These are phyloP conservation scores for Tyrannus savana DNA, from an alignment of 2,113 vertebrate species.

Conservation along the genomic window DNA sequence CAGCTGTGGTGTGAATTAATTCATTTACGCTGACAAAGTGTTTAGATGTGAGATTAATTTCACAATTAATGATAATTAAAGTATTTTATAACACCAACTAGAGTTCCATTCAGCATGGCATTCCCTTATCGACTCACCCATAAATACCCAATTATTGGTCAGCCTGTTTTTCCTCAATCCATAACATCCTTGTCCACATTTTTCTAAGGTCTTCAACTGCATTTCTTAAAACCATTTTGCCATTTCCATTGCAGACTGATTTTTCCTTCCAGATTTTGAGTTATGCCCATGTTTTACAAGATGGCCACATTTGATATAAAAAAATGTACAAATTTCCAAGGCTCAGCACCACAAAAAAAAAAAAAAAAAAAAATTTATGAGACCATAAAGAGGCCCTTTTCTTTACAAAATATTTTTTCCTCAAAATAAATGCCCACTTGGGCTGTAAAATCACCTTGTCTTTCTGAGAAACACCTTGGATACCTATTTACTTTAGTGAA, in stretches of 20 bases:
- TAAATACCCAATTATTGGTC: background rate
- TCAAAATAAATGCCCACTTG: background rate
- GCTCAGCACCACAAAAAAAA: accelerated
- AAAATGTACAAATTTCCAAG: background rate
- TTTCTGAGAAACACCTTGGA: background rate
- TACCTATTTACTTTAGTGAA: background rate
- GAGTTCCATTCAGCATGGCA: background rate
- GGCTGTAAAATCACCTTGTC: background rate
- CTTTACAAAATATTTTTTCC: background rate
- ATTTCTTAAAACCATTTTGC: background rate
- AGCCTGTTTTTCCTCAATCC: background rate
- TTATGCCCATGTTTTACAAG: background rate
- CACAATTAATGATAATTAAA: background rate
- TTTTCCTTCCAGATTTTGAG: background rate
- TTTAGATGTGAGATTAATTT: background rate
- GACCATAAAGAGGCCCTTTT: background rate
- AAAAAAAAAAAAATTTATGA: background rate
- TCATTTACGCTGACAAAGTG: background rate
- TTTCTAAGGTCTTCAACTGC: background rate
- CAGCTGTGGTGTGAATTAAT: background rate
- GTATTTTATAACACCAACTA: background rate
- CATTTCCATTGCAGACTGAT: background rate
- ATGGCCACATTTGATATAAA: background rate
- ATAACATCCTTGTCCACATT: background rate
- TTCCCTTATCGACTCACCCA: background rate